A percentile compares a stretch with the other conserved stretches of the same genome.
phyloP scores from a whole-genome alignment of 2,797 vertebrate genomes.

The Eospalax fontanierii region DNA sequence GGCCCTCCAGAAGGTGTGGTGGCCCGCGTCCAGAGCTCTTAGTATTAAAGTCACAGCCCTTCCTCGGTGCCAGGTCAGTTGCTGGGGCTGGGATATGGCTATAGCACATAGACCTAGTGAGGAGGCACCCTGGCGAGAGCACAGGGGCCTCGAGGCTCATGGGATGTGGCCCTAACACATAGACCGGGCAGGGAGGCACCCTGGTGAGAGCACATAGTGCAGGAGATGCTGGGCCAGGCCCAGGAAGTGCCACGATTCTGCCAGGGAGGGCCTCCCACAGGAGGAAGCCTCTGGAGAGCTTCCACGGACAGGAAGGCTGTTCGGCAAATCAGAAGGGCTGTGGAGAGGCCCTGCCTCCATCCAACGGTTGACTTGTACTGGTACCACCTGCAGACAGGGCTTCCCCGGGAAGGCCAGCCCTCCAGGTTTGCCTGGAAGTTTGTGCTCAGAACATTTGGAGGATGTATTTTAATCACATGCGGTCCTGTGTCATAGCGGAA shows the following conservation, averaged over 20 bases:
- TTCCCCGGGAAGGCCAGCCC: too few species aligned
- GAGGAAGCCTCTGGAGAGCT: neutral
- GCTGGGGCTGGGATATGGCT: neutral
- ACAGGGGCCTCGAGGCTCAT: fast-evolving
- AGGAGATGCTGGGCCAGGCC: neutral
- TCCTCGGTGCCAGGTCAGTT: neutral
- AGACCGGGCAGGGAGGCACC: too few species aligned
- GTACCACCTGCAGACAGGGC: neutral
- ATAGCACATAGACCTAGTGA: neutral
- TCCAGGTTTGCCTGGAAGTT: too few species aligned
- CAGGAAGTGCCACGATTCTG: neutral
- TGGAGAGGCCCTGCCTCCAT: fast-evolving
- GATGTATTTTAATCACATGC: neutral
- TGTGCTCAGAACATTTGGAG: neutral
- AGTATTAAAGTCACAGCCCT: fast-evolving
- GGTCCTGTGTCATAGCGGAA: too few species aligned
- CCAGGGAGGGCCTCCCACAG: neutral
- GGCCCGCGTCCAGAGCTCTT: too few species aligned
- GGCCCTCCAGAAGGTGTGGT: neutral
- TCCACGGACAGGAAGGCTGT: neutral
- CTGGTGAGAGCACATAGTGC: neutral
- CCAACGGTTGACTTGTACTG: neutral
- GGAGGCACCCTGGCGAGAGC: neutral
- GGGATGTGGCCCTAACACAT: neutral
- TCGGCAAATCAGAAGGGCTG: neutral